These are phyloP conservation scores for Pelecanoides urinatrix DNA, from an alignment of 2,113 vertebrate species.

Conservation along the genomic window DNA sequence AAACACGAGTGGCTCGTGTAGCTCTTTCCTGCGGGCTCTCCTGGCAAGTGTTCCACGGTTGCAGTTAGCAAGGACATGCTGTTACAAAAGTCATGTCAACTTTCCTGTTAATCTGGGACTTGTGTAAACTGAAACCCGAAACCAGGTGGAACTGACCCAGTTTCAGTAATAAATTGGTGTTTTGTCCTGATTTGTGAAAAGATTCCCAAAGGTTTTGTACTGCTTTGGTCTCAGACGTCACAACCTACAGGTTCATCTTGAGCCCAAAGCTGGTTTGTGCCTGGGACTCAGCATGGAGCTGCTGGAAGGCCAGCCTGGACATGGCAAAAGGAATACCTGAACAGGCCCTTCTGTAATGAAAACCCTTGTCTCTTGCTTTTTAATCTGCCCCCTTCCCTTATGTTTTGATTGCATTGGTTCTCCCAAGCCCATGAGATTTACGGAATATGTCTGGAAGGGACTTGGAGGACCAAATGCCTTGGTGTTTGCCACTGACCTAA, in stretches of 20 bases:
- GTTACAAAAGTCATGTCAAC: constrained; percentile 16
- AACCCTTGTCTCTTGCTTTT: background rate
- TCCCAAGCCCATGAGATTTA: fast-evolving
- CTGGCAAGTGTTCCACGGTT: background rate
- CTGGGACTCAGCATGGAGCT: fast-evolving
- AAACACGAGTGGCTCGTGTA: fast-evolving
- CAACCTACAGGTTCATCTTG: background rate
- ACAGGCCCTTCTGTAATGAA: background rate
- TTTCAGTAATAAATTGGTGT: constrained; percentile 28
- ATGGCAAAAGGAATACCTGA: background rate
- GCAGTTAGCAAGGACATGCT: background rate
- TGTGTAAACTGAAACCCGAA: constrained; percentile 37
- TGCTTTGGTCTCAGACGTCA: background rate
- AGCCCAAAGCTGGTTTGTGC: background rate
- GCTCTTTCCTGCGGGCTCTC: background rate
- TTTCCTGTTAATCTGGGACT: constrained; percentile 31
- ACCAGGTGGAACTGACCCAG: constrained; percentile 11
- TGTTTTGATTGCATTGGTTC: background rate
- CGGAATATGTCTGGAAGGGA: background rate
- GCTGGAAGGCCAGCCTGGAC: background rate
- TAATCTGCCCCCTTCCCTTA: background rate
- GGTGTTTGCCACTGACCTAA: background rate
- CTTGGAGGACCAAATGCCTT: background rate
- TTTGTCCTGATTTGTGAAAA: background rate
- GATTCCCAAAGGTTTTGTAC: background rate